Evolutionary conservation across 2,888 invertebrate species (phyloP), one percentile per base, ranked within the genome.

Genomic region (Trilocha varians): DNA sequence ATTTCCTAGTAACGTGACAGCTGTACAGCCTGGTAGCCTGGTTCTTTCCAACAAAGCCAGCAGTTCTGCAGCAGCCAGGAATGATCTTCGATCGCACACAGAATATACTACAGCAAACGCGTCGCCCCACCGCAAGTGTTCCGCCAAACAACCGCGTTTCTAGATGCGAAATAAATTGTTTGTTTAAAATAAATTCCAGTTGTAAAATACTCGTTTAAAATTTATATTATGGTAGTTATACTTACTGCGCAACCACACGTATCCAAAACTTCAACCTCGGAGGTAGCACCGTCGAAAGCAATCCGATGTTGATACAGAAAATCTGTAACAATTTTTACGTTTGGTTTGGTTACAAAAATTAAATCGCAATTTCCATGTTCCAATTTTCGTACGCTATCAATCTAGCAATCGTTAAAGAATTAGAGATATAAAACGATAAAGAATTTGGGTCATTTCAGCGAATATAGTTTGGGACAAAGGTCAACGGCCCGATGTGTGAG

Each of bases 21-120:
- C 93, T 51, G 91, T 91, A 66, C 92, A 93, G 39, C 91, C 90
- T 13, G 93, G 92, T 47, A 93, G 78, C 59, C 93, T 90, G 36
- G 92, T 88, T 62, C 92, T 88, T 48, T 91, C 89, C 54, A 93
- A 78, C 51, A 92, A 88, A 41, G 91, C 91, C 52, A 93, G 73
- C 16, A 92, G 86, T 55, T 91, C 91, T 34, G 90, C 88, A 1
- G 93, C 93, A 54, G 91, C 92, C 57, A 90, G 80, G 72, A 94
- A 94, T 55, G 93, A 93, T 42, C 89, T 88, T 49, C 91, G 88
- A 64, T 92, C 92, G 63, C 91, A 92, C 36, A 94, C 92, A 36
- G 93, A 93, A 78, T 94, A 94, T 38, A 94, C 93, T 50, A 94
- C 88, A 18, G 93, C 91, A 69, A 93, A 93, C 1, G 93, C 93